Base-by-base conservation (phyloP, 2,888 invertebrate genomes). In the Callyntrura sp. region DNA sequence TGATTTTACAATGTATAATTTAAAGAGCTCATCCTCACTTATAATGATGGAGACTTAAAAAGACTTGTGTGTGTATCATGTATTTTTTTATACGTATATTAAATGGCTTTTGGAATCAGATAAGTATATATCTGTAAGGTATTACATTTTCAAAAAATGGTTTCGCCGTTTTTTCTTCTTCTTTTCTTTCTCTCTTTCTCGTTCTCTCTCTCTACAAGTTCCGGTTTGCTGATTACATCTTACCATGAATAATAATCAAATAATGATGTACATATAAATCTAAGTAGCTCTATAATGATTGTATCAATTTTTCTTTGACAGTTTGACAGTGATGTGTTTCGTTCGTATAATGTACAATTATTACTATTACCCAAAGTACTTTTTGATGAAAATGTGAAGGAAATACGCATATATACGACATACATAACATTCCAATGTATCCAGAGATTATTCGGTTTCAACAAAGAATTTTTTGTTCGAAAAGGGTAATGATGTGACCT, bases 271-370 rank as follows among this genome's bases (percentile, higher is more conserved):
- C 73, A 48, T 25, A 14, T 81, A 81, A 81, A 23, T 81, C 81
- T 81, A 81, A 81, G 62, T 89, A 84, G 84, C 89, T 89, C 89
- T 84, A 89, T 84, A 70, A 85, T 90, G 90, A 90, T 90, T 90
- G 90, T 90, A 85, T 85, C 85, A 85, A 70, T 90, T 90, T 85
- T 78, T 20, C 62, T 85, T 81, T 85, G 90, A 90, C 89, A 90
- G 84, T 60, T 89, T 90, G 88, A 88, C 84, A 89, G 82, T 90
- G 90, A 90, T 90, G 90, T 90, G 90, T 76, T 90, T 85, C 82
- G 81, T 85, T 85, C 51, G 20, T 60, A 55, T 57, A 45, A 43
- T 85, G n/a, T 25, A 45, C 8, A 35, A 28, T 55, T 55, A 76
- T 60, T n/a, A 20, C 20, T 60, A 62, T 51, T 81, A 68, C 68